Evolutionary conservation across 2,113 vertebrate species (phyloP).

Genomic region (Pristiophorus japonicus): DNA sequence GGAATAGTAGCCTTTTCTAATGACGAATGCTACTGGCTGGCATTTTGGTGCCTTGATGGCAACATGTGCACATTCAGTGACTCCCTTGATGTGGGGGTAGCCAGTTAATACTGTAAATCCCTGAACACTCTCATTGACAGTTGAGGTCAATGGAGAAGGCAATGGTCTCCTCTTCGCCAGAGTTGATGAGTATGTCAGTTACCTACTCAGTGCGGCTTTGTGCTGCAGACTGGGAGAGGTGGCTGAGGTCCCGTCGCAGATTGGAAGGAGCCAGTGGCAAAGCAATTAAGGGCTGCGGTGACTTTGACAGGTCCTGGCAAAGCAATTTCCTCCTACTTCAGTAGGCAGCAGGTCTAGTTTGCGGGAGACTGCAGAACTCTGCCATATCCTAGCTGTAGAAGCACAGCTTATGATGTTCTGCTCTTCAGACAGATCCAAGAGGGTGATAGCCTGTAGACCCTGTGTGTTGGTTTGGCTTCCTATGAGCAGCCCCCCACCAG

Average conservation of each 20-base stretch:
- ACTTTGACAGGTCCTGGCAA: neutral
- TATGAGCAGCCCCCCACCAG: neutral
- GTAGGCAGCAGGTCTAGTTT: neutral
- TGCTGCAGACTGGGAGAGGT: neutral
- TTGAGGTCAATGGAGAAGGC: neutral
- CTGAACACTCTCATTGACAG: neutral
- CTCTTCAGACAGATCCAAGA: neutral
- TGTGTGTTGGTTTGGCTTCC: neutral
- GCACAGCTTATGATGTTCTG: no score
- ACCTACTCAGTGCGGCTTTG: neutral
- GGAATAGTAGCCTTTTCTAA: no score
- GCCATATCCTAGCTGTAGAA: no score
- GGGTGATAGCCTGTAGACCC: neutral
- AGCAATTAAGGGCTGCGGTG: neutral
- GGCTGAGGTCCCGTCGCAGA: neutral
- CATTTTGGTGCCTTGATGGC: no score
- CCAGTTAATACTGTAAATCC: no score
- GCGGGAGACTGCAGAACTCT: neutral
- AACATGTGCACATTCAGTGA: no score
- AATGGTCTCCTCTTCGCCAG: no score
- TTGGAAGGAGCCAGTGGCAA: neutral
- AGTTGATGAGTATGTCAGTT: neutral
- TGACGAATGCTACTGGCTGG: no score
- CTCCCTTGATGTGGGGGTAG: no score
- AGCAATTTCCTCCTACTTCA: neutral